These are phyloP conservation scores for Thalassophryne amazonica DNA, from an alignment of 2,797 vertebrate genomes.

Conservation along the genomic window DNA sequence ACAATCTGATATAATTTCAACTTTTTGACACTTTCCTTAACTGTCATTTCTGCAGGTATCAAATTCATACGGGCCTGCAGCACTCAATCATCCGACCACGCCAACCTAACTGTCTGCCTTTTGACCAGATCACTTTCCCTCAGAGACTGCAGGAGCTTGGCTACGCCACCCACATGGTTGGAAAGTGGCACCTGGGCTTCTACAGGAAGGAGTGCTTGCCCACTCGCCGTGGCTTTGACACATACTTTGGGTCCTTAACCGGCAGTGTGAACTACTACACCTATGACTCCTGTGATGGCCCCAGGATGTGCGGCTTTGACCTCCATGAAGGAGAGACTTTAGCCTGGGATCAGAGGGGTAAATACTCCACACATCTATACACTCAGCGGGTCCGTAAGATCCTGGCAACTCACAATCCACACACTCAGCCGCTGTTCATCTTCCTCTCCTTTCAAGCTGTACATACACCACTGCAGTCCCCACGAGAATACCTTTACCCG, in stretches of 20 bases:
- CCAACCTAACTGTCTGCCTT: slow-evolving; percentile 95
- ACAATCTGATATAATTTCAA: neutral
- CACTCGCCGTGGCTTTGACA: slow-evolving; percentile 91
- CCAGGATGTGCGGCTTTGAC: slow-evolving; percentile 89
- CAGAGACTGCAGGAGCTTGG: slow-evolving; percentile 92
- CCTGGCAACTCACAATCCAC: slow-evolving; percentile 84
- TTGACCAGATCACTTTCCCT: slow-evolving; percentile 90
- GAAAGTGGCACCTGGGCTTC: slow-evolving; percentile 98
- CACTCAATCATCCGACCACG: slow-evolving; percentile 96
- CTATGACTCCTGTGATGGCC: slow-evolving; percentile 93
- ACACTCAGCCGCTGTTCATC: slow-evolving; percentile 87
- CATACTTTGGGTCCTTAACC: slow-evolving; percentile 94
- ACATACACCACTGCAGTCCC: slow-evolving; percentile 93
- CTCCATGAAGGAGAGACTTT: slow-evolving; percentile 91
- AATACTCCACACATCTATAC: slow-evolving; percentile 94
- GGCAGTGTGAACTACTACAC: slow-evolving; percentile 97
- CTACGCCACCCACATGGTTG: slow-evolving; percentile 98
- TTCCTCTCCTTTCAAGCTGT: slow-evolving; percentile 96
- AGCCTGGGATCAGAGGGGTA: slow-evolving; percentile 90
- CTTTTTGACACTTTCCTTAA: neutral
- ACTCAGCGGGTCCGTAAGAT: slow-evolving; percentile 90
- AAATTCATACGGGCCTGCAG: slow-evolving; percentile 97
- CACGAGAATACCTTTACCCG: slow-evolving; percentile 90
- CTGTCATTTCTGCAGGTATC: slow-evolving; percentile 81
- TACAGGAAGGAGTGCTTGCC: slow-evolving; percentile 96